A percentile compares a stretch with the other conserved stretches of the same genome.
Evolutionary conservation across 2,113 vertebrate species (phyloP).

Genomic region (Platichthys stellatus): DNA sequence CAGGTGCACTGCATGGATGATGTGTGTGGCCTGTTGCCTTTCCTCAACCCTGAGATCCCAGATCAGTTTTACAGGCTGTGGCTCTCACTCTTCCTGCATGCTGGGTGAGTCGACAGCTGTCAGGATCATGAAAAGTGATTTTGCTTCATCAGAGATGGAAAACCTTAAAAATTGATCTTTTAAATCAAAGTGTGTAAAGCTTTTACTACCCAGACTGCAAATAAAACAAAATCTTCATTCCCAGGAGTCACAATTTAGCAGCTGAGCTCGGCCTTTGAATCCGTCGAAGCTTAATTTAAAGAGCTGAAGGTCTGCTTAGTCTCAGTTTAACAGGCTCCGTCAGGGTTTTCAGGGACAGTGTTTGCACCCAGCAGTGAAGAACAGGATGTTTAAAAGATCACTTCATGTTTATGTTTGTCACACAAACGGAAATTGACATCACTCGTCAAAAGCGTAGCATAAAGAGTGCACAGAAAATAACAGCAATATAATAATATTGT

Average conservation of each 20-base stretch:
- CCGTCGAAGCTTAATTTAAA: background rate
- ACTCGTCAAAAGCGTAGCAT: no score
- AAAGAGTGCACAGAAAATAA: no score
- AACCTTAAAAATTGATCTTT: background rate
- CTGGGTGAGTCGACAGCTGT: constrained; percentile 85
- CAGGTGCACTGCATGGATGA: constrained; percentile 99
- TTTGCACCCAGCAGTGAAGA: background rate
- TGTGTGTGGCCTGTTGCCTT: constrained; percentile 96
- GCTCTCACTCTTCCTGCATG: constrained; percentile 97
- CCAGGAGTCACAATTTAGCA: background rate
- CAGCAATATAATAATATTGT: no score
- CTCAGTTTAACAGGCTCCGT: background rate
- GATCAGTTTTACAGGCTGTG: constrained; percentile 99
- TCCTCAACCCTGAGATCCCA: constrained; percentile 96
- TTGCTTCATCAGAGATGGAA: background rate
- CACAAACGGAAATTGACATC: background rate
- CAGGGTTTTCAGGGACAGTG: background rate
- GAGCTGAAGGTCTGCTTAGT: background rate
- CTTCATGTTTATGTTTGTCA: constrained; percentile 3
- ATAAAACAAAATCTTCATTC: background rate
- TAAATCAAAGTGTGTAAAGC: background rate
- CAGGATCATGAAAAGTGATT: background rate
- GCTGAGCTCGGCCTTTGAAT: background rate
- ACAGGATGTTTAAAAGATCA: constrained; percentile 43
- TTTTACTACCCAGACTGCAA: background rate